These are phyloP conservation scores for Zaprionus ghesquierei DNA, from an alignment of 1,140 invertebrate genomes.

Conservation along the genomic window DNA sequence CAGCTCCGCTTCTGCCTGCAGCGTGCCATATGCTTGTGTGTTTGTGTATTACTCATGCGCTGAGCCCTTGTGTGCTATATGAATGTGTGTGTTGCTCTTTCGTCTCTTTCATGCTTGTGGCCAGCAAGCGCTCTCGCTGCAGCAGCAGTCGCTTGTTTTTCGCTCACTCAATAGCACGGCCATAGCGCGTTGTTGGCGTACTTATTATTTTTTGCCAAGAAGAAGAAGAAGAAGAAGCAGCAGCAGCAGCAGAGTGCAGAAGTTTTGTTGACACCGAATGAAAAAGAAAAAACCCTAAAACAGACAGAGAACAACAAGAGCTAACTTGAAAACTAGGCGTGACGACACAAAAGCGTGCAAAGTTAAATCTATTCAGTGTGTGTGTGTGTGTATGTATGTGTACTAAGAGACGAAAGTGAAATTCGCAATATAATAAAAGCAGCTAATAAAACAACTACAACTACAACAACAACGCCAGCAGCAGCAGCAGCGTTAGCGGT, in stretches of 20 bases:
- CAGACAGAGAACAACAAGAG: slow-evolving; percentile 46
- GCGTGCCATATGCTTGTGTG: slow-evolving; percentile 51
- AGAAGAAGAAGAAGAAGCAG: slow-evolving; percentile 40
- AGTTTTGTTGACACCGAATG: slow-evolving; percentile 56
- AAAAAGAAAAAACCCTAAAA: slow-evolving; percentile 58
- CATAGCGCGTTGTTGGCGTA: slow-evolving; percentile 52
- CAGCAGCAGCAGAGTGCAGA: slow-evolving; percentile 43
- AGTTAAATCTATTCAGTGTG: slow-evolving; percentile 28
- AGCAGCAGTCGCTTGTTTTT: slow-evolving; percentile 53
- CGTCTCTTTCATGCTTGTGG: slow-evolving; percentile 49
- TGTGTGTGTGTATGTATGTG: slow-evolving; percentile 1
- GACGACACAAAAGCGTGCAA: slow-evolving; percentile 49
- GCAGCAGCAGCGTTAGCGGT: background rate
- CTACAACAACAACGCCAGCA: background rate
- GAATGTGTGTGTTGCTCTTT: slow-evolving; percentile 36
- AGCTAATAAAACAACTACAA: slow-evolving; percentile 17
- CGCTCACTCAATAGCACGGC: slow-evolving; percentile 56
- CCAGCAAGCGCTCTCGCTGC: slow-evolving; percentile 39
- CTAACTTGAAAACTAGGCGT: slow-evolving; percentile 70
- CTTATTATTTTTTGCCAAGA: slow-evolving; percentile 48
- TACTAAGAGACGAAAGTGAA: slow-evolving; percentile 35
- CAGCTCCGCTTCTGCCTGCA: slow-evolving; percentile 39
- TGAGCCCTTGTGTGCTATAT: slow-evolving; percentile 41
- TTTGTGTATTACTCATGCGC: slow-evolving; percentile 54
- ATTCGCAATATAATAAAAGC: slow-evolving; percentile 9